These are phyloP conservation scores for Vultur gryphus DNA, from an alignment of 2,797 vertebrate species.

Conservation along the genomic window DNA sequence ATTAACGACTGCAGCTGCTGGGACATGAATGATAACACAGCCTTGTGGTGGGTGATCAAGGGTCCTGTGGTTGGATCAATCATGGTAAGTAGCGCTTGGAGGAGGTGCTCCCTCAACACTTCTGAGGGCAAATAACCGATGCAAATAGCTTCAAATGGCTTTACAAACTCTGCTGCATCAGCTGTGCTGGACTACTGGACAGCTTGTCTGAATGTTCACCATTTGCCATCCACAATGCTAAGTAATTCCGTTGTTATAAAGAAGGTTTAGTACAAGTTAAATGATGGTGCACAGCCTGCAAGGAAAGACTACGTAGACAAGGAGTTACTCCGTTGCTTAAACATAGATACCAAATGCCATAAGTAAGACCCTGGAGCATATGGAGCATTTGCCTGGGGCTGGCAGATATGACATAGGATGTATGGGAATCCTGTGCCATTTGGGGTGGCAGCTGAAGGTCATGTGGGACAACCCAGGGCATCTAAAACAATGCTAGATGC, in stretches of 20 bases:
- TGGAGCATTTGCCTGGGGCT: background rate
- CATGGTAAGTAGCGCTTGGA: slow-evolving; percentile 81
- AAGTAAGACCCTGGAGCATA: background rate
- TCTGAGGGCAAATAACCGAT: background rate
- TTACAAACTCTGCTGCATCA: background rate
- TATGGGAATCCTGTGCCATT: background rate
- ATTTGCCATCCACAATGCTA: background rate
- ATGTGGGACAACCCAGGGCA: background rate
- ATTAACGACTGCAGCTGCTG: slow-evolving; percentile 81
- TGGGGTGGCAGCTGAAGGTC: background rate
- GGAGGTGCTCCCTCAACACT: fast-evolving
- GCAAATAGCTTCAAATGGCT: background rate
- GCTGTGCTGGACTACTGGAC: background rate
- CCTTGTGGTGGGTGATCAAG: slow-evolving; percentile 99
- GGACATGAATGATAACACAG: slow-evolving; percentile 95
- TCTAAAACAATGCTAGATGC: background rate
- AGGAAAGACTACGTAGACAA: background rate
- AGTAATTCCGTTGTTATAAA: background rate
- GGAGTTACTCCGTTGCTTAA: background rate
- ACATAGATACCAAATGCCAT: background rate
- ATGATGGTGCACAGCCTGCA: background rate
- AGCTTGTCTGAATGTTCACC: background rate
- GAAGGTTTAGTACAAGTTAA: background rate
- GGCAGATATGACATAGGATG: fast-evolving
- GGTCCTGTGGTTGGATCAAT: slow-evolving; percentile 95